phyloP scores from a whole-genome alignment of 2,113 vertebrate species.

The Pelvicachromis taeniatus region DNA sequence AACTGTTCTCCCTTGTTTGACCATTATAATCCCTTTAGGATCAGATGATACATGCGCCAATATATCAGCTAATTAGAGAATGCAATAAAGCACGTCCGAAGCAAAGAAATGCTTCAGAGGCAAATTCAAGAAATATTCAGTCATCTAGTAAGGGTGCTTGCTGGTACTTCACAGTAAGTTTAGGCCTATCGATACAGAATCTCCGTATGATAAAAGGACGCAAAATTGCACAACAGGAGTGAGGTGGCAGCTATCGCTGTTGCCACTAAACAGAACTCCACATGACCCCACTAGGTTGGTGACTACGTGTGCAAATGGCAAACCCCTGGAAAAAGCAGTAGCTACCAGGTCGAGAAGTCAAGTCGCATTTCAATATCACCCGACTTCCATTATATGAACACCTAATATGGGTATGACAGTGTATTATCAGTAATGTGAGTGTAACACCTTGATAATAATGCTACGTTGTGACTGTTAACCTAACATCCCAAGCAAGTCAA shows the following conservation, averaged over 20 bases:
- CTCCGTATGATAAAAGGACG: neutral
- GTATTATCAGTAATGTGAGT: neutral
- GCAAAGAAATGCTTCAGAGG: neutral
- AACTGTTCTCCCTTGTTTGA: neutral
- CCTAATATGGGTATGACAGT: neutral
- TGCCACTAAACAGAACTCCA: neutral
- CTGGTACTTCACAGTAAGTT: neutral
- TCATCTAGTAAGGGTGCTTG: neutral
- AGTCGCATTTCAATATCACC: neutral
- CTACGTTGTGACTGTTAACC: neutral
- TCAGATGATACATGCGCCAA: neutral
- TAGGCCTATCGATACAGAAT: neutral
- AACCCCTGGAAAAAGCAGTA: slow-evolving; percentile 25
- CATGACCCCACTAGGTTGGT: slow-evolving; percentile 1
- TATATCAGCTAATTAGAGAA: neutral
- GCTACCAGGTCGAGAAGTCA: slow-evolving; percentile 10
- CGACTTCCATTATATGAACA: neutral
- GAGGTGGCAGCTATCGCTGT: slow-evolving; percentile 24
- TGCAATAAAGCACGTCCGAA: neutral
- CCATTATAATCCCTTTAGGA: neutral
- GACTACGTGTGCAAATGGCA: slow-evolving; percentile 34
- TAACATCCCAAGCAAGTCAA: neutral
- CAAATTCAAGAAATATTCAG: neutral
- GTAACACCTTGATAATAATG: neutral
- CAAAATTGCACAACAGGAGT: slow-evolving; percentile 1